Percentiles rank a stretch among this genome's conserved stretches.
Conservation (phyloP, 92 coral and sea anemone species). For the Siderastrea radians region DNA sequence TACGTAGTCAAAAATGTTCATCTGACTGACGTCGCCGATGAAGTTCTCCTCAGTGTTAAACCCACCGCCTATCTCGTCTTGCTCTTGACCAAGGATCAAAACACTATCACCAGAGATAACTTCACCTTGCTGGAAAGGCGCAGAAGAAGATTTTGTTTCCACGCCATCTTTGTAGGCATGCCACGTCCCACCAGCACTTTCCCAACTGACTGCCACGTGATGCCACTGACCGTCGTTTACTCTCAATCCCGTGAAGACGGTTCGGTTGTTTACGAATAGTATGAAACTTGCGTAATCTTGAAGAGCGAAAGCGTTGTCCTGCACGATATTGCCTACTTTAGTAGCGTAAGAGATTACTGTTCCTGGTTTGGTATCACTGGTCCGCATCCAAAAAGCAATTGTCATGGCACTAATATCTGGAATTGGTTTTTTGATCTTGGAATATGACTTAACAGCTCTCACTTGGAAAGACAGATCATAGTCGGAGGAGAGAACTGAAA, state of each 20-base stretch:
- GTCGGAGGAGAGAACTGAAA: neutral
- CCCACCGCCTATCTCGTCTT: too few species aligned
- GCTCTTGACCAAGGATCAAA: neutral
- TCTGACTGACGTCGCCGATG: too few species aligned
- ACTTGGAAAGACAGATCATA: too few species aligned
- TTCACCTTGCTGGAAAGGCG: slow-evolving; percentile 32
- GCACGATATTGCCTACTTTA: too few species aligned
- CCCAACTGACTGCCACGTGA: too few species aligned
- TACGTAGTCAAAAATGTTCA: neutral
- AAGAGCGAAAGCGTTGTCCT: slow-evolving; percentile 13
- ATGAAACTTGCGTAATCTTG: slow-evolving; percentile 78
- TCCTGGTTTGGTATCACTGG: slow-evolving; percentile 37
- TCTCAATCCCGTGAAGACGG: slow-evolving; percentile 52
- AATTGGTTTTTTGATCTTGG: slow-evolving; percentile 58
- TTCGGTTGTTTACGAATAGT: slow-evolving; percentile 8
- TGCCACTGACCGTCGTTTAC: slow-evolving; percentile 59
- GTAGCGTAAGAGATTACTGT: too few species aligned
- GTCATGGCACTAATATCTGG: slow-evolving; percentile 76
- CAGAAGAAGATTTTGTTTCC: too few species aligned
- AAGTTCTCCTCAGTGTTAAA: too few species aligned
- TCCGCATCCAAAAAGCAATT: slow-evolving; percentile 79
- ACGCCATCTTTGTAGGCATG: too few species aligned
- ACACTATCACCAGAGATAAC: slow-evolving; percentile 83
- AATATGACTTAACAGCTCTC: slow-evolving; percentile 26
- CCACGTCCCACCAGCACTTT: too few species aligned